Base-by-base conservation (phyloP, 2,113 vertebrate genomes). In the Plecotus auritus region DNA sequence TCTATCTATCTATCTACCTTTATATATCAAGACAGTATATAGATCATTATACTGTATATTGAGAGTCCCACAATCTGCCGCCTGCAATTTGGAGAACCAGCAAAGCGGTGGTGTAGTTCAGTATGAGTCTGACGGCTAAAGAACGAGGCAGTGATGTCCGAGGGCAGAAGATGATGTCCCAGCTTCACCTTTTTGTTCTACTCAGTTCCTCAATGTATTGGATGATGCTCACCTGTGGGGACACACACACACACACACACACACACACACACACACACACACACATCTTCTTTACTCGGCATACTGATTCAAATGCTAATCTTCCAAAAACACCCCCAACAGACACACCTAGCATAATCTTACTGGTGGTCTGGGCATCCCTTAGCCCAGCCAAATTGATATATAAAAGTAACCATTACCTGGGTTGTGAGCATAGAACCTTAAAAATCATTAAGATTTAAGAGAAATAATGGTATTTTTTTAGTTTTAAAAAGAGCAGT, bases 361-460 rank as follows among this genome's bases (percentile, higher is more conserved):
- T 40, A 49, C 64, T 32, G 51, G 76, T 54, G 81, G 4, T 51
- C 54, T 73, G 66, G 26, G 42, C n/a, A n/a, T 40, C 35, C 26
- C 54, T 49, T 88, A 82, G 20, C 28, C 35, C 28, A 81, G 26
- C 40, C 32, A 73, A 61, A 28, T 32, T 20, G 42, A 73, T 8
- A 51, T 9, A 32, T 72, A 81, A 81, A 88, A 64, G 51, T 64
- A 93, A 73, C 66, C n/a, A 81, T 82, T 42, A 73, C 56, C 18
- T 67, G 17, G 7, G 3, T 73, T 45, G 28, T 32, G 78, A 84
- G 54, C 78, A 85, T 1, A 93, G 54, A 93, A n/a, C 28, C 40
- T 93, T 91, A 81, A 76, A 74, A 80, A 85, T 78, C 32, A 37
- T 69, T 86, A 77, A 61, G 23, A 85, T 93, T 93, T 76, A 77